Conservation (phyloP, 2,113 vertebrate species). For the Eublepharis macularius region DNA sequence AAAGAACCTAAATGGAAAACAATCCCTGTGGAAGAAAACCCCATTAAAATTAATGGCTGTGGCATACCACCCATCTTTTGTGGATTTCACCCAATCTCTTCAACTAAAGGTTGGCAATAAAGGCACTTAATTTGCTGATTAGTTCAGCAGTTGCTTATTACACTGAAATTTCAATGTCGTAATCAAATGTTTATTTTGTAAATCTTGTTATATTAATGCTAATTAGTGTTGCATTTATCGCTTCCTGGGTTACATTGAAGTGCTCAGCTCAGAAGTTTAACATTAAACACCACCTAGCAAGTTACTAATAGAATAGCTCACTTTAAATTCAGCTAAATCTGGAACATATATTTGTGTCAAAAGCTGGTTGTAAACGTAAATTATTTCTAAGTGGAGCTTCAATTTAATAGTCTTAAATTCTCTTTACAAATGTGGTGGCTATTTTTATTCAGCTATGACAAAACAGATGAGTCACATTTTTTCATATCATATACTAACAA, state of each 20-base stretch:
- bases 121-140: slow-evolving; percentile 64
- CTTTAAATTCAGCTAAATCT: slow-evolving; percentile 28
- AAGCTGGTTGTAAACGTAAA: neutral
- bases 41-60: neutral
- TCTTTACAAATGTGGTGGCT: neutral
- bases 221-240: slow-evolving; percentile 69
- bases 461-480: neutral
- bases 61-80: neutral
- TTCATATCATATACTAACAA: neutral
- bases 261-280: slow-evolving; percentile 57
- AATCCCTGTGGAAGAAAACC: neutral
- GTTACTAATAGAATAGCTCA: slow-evolving; percentile 26
- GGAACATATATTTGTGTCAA: neutral
- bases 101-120: slow-evolving; percentile 44
- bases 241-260: slow-evolving; percentile 67
- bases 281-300: slow-evolving; percentile 53
- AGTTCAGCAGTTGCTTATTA: slow-evolving; percentile 63
- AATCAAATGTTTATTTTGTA: slow-evolving; percentile 75
- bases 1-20: neutral
- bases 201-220: slow-evolving; percentile 70
- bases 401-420: neutral
- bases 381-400: neutral
- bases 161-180: slow-evolving; percentile 68
- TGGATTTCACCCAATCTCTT: slow-evolving; percentile 29
- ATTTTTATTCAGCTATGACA: neutral